Evolutionary conservation across 2,113 vertebrate species (phyloP), one percentile per base, ranked within the genome.

Genomic region (Lamprotornis superbus): DNA sequence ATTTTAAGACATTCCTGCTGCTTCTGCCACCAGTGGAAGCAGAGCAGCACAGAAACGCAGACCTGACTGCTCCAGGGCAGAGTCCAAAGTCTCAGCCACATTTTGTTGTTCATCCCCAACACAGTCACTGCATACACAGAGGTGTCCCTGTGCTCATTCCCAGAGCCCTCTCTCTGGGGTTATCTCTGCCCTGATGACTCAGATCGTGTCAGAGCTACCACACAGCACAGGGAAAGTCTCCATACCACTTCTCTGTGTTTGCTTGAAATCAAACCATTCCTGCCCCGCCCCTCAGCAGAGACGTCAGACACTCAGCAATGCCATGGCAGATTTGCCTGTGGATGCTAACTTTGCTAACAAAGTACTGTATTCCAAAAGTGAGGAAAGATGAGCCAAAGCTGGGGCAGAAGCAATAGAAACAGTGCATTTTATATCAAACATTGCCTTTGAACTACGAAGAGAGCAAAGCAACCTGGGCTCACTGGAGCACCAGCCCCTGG

Each of bases 101-200:
- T 67, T 84, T 37, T 4, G 2, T 49, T 9, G 7, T 6, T 42
- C 56, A 40, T 44, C 12, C 49, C 64, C 63, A 70, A 4, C 15
- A 22, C 31, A 33, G 71, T 20, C 79, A 27, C 63, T 27, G 2
- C 61, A 61, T 28, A 15, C 40, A 31, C 20, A 3, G 55, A 76
- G 40, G 55, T 12, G 30, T 33, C 47, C 0, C 0, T 5, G 33
- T 0, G 0, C 53, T 31, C 17, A 0, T 35, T 7, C 57, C 3
- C 49, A 57, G 84, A 42, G 25, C 16, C 40, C 31, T 57, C 55
- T 76, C 52, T n/a, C 65, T 9, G 46, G 28, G 78, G 53, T 75
- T 59, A 50, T 75, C 87, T 67, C 67, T 65, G 28, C 22, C 42
- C 63, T 7, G 28, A 59, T 56, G 33, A 47, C 55, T 82, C 92